Conservation (phyloP, 1,140 invertebrate genomes). For the Drosophila kohkoa region DNA sequence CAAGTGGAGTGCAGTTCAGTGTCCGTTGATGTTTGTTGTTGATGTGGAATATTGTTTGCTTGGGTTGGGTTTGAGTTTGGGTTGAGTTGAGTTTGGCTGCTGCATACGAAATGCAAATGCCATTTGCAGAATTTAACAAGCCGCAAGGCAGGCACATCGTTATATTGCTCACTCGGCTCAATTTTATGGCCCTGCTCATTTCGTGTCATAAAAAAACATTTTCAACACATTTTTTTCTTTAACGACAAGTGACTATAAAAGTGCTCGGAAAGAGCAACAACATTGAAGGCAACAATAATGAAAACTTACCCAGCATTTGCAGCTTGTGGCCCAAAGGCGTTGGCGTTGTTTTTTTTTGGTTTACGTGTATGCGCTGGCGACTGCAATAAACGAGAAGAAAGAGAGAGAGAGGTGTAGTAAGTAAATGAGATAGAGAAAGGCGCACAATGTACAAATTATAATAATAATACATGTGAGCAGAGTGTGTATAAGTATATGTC, state of each 20-base stretch:
- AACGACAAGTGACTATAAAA: constrained; percentile 74
- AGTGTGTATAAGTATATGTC: constrained; percentile 35
- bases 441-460: constrained; percentile 75
- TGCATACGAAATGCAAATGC: constrained; percentile 37
- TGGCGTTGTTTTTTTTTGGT: constrained; percentile 33
- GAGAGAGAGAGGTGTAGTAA: constrained; percentile 5
- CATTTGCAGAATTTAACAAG: constrained; percentile 50
- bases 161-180: constrained; percentile 59
- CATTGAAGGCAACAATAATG: constrained; percentile 36
- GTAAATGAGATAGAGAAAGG: constrained; percentile 3
- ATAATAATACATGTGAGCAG: constrained; percentile 62
- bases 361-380: constrained; percentile 48
- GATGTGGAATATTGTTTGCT: background rate
- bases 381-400: constrained; percentile 66
- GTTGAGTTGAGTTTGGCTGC: background rate
- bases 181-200: constrained; percentile 76
- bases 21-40: constrained; percentile 10
- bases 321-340: constrained; percentile 79
- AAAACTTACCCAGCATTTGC: constrained; percentile 72
- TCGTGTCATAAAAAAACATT: constrained; percentile 78
- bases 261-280: constrained; percentile 33
- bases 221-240: constrained; percentile 75
- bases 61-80: background rate
- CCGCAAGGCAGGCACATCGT: constrained; percentile 51
- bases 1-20: constrained; percentile 34